Evolutionary conservation across 2,888 invertebrate genomes (phyloP).

Genomic region (Meteorus colon): DNA sequence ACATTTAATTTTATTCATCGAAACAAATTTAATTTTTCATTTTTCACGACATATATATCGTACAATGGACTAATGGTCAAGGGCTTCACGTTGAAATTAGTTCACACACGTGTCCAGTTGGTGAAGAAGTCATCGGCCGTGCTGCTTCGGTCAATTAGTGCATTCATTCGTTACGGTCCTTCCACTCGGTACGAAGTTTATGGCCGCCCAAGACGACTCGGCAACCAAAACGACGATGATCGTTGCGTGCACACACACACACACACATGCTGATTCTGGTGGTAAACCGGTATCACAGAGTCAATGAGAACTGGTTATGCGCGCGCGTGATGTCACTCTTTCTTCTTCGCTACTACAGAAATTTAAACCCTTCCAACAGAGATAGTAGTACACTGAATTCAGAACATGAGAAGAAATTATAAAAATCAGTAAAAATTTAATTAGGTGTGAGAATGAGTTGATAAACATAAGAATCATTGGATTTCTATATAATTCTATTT

Average conservation of each 20-base stretch:
- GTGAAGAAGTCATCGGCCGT: slow-evolving; percentile 51
- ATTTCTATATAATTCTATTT: not conserved
- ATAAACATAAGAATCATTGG: not conserved
- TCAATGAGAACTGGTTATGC: slow-evolving; percentile 62
- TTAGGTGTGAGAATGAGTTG: not conserved
- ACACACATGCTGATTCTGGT: slow-evolving; percentile 30
- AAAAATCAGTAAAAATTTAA: slow-evolving; percentile 29
- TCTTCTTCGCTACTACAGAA: slow-evolving; percentile 32
- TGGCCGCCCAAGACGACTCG: slow-evolving; percentile 44
- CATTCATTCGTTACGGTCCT: slow-evolving; percentile 38
- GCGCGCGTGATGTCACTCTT: slow-evolving; percentile 61
- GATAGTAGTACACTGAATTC: not conserved
- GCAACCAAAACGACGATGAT: slow-evolving; percentile 26
- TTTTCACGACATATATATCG: not conserved
- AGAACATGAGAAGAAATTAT: slow-evolving; percentile 7
- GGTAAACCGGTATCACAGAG: slow-evolving; percentile 59
- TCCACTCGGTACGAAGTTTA: slow-evolving; percentile 40
- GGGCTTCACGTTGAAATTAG: slow-evolving; percentile 26
- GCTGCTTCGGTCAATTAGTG: slow-evolving; percentile 48
- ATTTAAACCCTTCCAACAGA: not conserved
- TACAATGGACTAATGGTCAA: slow-evolving; percentile 26
- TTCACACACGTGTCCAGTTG: slow-evolving; percentile 23
- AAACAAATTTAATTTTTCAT: not conserved
- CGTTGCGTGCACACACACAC: slow-evolving; percentile 26
- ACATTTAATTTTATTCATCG: not conserved